Evolutionary conservation across 2,113 vertebrate species (phyloP).

Genomic region (Cichladusa arquata): DNA sequence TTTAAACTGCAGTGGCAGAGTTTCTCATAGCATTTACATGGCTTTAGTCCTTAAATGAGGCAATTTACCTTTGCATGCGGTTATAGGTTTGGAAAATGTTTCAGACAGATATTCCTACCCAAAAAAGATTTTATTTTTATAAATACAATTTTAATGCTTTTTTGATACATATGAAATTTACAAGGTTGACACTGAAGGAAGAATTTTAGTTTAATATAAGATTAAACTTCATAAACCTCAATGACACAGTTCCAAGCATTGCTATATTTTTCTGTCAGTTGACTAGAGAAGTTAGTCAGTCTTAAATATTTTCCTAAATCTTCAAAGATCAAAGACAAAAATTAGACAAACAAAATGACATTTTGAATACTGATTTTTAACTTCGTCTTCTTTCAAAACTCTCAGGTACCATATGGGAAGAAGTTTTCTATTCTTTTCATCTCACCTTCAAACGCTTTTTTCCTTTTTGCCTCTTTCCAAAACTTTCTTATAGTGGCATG

Average conservation of each 20-base stretch:
- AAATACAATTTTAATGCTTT: background rate
- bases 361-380: background rate
- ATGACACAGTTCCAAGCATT: background rate
- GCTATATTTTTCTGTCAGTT: background rate
- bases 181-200: background rate
- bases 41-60: background rate
- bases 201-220: background rate
- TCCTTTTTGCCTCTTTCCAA: background rate
- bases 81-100: background rate
- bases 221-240: background rate
- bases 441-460: background rate
- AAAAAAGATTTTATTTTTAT: background rate
- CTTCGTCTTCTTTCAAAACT: background rate
- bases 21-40: background rate
- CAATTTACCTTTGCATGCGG: background rate
- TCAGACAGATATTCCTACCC: background rate
- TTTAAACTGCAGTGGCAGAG: background rate
- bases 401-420: background rate
- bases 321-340: background rate
- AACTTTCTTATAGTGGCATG: background rate
- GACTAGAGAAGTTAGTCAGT: background rate
- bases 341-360: background rate
- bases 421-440: background rate
- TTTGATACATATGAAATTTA: background rate
- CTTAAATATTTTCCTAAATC: background rate